phyloP scores from a whole-genome alignment of 1,140 invertebrate species.

The Diorhabda sublineata region DNA sequence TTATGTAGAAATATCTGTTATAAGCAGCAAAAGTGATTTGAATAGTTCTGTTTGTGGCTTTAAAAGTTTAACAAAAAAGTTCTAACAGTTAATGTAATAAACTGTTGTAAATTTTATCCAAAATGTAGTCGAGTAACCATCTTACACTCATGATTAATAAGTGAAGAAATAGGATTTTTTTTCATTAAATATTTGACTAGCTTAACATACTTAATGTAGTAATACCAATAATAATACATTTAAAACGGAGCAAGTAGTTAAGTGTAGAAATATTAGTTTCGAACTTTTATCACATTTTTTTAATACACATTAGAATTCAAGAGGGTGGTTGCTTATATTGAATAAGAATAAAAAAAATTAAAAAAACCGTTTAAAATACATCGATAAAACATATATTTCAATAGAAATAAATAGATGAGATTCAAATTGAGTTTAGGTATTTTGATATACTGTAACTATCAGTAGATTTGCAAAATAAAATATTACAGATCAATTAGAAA shows the following conservation, averaged over 20 bases:
- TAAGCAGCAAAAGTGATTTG: too few relatives aligned
- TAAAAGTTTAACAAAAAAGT: too few relatives aligned
- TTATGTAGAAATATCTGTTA: too few relatives aligned
- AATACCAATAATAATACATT: constrained; percentile 35
- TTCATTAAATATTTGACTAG: constrained; percentile 29
- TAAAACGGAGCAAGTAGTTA: constrained; percentile 37
- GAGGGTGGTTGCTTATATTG: constrained; percentile 4
- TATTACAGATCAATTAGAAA: too few relatives aligned
- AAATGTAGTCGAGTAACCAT: too few relatives aligned
- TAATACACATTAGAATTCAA: constrained; percentile 15
- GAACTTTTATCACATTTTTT: constrained; percentile 30
- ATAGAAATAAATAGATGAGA: neutral
- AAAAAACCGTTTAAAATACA: neutral
- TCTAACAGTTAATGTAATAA: too few relatives aligned
- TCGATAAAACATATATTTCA: neutral
- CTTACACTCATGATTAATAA: too few relatives aligned
- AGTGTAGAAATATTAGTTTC: constrained; percentile 12
- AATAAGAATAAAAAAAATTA: neutral
- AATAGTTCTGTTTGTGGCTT: too few relatives aligned
- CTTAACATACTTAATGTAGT: constrained; percentile 29
- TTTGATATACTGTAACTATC: neutral
- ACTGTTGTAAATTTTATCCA: too few relatives aligned
- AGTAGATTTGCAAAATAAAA: neutral
- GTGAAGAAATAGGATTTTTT: too few relatives aligned
- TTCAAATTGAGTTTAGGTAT: neutral